phyloP scores from a whole-genome alignment of 2,888 invertebrate species.

The Spatulosminthurus flaviceps region DNA sequence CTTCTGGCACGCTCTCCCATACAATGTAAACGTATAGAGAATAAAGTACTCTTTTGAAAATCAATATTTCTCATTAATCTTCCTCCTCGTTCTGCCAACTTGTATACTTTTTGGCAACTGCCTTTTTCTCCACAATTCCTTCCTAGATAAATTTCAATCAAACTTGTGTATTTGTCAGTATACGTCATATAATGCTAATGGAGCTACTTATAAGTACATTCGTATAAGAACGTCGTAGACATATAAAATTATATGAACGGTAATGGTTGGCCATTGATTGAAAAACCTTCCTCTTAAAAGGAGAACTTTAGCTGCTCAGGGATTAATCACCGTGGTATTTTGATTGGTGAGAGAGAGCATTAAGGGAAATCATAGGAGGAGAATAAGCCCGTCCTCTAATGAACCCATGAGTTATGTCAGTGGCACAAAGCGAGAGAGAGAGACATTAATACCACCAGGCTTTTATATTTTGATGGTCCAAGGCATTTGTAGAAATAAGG shows the following conservation, averaged over 20 bases:
- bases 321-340: not conserved
- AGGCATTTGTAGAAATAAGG: too few relatives aligned
- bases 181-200: not conserved
- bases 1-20: not conserved
- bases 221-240: too few relatives aligned
- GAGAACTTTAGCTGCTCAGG: too few relatives aligned
- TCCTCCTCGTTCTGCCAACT: not conserved
- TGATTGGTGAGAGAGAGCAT: not conserved
- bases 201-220: too few relatives aligned
- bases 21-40: too few relatives aligned
- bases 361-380: not conserved
- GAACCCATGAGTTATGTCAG: not conserved
- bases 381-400: not conserved
- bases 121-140: not conserved
- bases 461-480: too few relatives aligned
- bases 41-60: not conserved
- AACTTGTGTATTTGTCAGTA: not conserved
- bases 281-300: too few relatives aligned
- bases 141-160: conserved; percentile 9
- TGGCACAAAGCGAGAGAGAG: not conserved
- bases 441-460: too few relatives aligned
- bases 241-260: too few relatives aligned
- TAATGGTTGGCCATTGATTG: too few relatives aligned
- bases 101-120: not conserved
- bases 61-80: conserved; percentile 14